Conservation (phyloP, 1,140 invertebrate species). For the Pomacea maculata region DNA sequence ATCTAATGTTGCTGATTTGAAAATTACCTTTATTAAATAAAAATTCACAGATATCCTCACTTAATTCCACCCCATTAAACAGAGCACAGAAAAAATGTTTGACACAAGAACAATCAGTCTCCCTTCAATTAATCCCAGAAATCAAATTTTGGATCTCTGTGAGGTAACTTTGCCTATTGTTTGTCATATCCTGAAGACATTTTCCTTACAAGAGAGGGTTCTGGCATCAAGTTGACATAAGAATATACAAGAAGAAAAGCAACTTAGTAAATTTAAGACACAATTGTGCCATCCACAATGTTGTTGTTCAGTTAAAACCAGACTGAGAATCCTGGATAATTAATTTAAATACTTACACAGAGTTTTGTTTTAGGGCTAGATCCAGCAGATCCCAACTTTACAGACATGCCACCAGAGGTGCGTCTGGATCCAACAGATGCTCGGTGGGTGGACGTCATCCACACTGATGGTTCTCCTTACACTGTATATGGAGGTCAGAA, state of each 20-base stretch:
- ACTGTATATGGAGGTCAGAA: constrained; percentile 38
- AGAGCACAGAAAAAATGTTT: too few relatives aligned
- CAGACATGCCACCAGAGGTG: constrained; percentile 64
- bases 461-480: constrained; percentile 85
- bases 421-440: constrained; percentile 74
- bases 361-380: constrained; percentile 70
- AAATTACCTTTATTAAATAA: too few relatives aligned
- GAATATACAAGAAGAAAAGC: neutral
- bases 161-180: too few relatives aligned
- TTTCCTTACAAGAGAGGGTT: too few relatives aligned
- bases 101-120: too few relatives aligned
- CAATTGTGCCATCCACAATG: neutral
- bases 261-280: neutral
- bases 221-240: neutral
- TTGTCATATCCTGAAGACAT: too few relatives aligned
- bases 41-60: too few relatives aligned
- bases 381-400: constrained; percentile 76
- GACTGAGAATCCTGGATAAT: neutral
- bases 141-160: too few relatives aligned
- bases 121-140: too few relatives aligned
- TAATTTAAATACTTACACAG: neutral
- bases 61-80: too few relatives aligned
- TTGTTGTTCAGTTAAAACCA: neutral
- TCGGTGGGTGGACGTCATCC: constrained; percentile 93
- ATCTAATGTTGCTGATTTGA: too few relatives aligned